Base-by-base conservation (phyloP, 2,888 invertebrate species). In the Julus scanicus region DNA sequence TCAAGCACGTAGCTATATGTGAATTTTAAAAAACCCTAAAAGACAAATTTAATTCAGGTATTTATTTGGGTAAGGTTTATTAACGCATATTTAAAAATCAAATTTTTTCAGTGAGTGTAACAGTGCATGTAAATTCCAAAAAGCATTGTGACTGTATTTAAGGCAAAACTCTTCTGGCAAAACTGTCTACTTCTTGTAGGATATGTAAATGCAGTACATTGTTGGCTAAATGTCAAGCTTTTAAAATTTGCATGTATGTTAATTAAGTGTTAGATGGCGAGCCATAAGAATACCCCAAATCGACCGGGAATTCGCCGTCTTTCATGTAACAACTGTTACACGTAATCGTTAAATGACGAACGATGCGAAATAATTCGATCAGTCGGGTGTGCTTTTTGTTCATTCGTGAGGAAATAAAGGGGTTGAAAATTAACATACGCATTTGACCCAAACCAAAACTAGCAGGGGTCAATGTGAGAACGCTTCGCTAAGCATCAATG, bases 251-350 rank as follows among this genome's bases (percentile, higher is more conserved):
- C 71, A 71, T 71, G 11, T 71, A 71, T 71, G 71, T 71, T 71
- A 71, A 71, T 71, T 29, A 29, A 71, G 29, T 71, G 71, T 71
- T 29, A 71, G 71, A 71, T 29, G 71, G 71, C 29, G 71, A 63
- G 63, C 63, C 63, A n/a, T 63, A 63, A 63, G 63, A n/a, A 63
- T 29, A 71, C 71, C 71, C 71, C 71, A 29, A 71, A 71, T 71
- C 71, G 29, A 71, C 29, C 29, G 29, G 71, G 20, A 71, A 71
- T 71, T 71, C 29, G 29, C 71, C 71, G 71, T 71, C 71, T 71
- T 71, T 71, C 29, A 71, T 29, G 71, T 71, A 71, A 71, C 71
- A 71, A 71, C 71, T 71, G 71, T 71, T 71, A 71, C 71, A 29
- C 71, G 71, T 71, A 20, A 71, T 71, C 71, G 29, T 71, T 71